Conservation (phyloP, 2,888 invertebrate genomes). For the Atethmia centrago region DNA sequence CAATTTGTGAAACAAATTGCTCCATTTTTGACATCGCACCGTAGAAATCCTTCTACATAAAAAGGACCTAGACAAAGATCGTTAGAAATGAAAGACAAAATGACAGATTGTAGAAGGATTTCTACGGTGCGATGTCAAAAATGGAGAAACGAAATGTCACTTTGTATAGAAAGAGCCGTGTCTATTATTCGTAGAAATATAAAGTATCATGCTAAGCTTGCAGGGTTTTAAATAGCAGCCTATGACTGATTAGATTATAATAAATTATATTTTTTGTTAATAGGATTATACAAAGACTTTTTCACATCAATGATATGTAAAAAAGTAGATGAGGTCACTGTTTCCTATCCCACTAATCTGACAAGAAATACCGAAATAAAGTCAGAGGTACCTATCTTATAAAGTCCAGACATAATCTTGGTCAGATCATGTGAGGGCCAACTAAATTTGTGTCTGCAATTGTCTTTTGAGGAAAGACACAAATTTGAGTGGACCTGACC, state of each 20-base stretch:
- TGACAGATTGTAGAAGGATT: too few species aligned
- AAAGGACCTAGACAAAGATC: too few species aligned
- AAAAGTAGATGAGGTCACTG: background rate
- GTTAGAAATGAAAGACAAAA: too few species aligned
- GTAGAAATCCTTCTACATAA: too few species aligned
- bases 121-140: too few species aligned
- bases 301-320: background rate
- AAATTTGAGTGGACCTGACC: too few species aligned
- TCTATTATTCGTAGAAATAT: too few species aligned
- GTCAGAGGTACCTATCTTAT: background rate
- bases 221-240: too few species aligned
- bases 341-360: background rate
- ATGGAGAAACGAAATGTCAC: too few species aligned
- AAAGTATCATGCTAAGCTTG: too few species aligned
- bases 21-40: too few species aligned
- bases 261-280: background rate
- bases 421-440: background rate
- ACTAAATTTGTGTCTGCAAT: background rate
- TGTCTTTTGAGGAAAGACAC: background rate
- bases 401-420: background rate
- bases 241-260: background rate
- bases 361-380: background rate
- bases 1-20: conserved; percentile 18
- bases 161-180: too few species aligned
- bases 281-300: background rate